Conservation (phyloP, 2,113 vertebrate genomes). For the Lagopus leucura region DNA sequence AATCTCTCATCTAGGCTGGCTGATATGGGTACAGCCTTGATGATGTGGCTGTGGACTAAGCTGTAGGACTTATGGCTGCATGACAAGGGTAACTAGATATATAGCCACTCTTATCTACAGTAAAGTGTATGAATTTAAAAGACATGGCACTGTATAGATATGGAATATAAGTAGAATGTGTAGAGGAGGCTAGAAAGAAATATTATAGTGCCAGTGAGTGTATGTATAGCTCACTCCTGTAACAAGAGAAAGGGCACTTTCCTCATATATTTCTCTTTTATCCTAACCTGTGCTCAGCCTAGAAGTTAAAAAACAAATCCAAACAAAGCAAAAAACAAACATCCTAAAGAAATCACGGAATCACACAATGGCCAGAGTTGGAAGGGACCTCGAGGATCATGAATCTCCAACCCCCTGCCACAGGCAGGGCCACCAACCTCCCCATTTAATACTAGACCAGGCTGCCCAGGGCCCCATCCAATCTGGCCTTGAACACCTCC, state of each 20-base stretch:
- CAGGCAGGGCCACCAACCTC: no score
- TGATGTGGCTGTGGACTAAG: neutral
- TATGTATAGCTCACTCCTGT: neutral
- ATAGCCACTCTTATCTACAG: neutral
- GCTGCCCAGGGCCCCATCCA: no score
- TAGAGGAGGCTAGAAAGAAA: neutral
- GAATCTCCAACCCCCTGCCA: no score
- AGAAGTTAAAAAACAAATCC: neutral
- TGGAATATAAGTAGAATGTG: neutral
- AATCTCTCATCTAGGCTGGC: neutral
- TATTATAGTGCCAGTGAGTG: neutral
- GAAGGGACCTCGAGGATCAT: no score
- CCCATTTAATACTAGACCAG: no score
- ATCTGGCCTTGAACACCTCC: no score
- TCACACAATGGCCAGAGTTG: no score
- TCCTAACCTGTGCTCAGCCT: neutral
- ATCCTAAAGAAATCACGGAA: neutral
- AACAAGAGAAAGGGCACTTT: neutral
- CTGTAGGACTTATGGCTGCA: neutral
- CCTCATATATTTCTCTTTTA: neutral
- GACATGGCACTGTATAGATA: fast-evolving
- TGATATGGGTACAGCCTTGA: neutral
- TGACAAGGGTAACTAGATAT: neutral
- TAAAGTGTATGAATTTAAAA: neutral
- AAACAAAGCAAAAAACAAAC: neutral